Percentiles rank a stretch among this genome's conserved stretches.
phyloP scores from a whole-genome alignment of 2,888 invertebrate genomes.

The Celastrina argiolus region DNA sequence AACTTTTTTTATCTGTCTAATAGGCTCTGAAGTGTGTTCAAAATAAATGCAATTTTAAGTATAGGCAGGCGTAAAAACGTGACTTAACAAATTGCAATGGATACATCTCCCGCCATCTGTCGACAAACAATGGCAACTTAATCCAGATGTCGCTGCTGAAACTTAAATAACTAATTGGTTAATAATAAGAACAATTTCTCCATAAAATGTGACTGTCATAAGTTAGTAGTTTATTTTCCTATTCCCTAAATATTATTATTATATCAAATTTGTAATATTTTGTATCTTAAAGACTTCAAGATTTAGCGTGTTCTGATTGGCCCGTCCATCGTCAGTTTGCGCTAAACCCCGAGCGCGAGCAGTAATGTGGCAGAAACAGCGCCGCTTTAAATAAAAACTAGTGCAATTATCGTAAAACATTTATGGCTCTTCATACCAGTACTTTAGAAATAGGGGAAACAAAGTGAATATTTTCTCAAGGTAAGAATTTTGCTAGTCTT shows the following conservation, averaged over 20 bases:
- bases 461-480: background rate
- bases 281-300: background rate
- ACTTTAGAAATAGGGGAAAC: background rate
- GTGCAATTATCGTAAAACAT: constrained; percentile 34
- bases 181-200: background rate
- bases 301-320: constrained; percentile 23
- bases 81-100: background rate
- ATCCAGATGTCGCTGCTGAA: background rate
- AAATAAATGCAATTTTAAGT: no score
- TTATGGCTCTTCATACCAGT: constrained; percentile 37
- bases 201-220: background rate
- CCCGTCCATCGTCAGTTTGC: constrained; percentile 49
- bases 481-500: background rate
- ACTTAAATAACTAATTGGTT: background rate
- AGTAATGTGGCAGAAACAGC: constrained; percentile 36
- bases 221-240: background rate
- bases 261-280: background rate
- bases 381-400: constrained; percentile 44
- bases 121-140: background rate
- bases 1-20: no score
- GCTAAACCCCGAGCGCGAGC: constrained; percentile 51
- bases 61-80: no score
- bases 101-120: background rate
- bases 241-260: background rate
- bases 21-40: no score